Conservation (phyloP, 2,113 vertebrate genomes). For the Accipiter virgatus region DNA sequence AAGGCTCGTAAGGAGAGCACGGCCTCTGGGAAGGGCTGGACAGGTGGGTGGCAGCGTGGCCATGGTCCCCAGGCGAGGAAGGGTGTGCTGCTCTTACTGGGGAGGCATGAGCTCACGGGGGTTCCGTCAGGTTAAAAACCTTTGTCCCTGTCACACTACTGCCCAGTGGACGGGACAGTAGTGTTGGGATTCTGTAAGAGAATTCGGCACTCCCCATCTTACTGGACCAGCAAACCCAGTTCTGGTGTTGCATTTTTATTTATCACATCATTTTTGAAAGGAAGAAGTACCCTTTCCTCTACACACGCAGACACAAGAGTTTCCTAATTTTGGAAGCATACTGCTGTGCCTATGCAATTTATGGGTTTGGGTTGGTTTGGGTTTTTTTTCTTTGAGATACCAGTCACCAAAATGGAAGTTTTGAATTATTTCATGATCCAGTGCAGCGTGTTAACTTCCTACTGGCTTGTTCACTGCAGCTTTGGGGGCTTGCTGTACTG, state of each 20-base stretch:
- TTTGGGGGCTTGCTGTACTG: neutral
- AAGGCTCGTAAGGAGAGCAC: neutral
- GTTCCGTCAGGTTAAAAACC: neutral
- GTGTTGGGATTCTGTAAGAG: neutral
- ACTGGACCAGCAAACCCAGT: neutral
- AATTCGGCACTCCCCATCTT: neutral
- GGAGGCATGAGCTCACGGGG: accelerated
- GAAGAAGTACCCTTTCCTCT: neutral
- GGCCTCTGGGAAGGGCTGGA: accelerated
- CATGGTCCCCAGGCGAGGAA: accelerated
- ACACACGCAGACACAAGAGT: neutral
- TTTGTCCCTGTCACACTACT: accelerated
- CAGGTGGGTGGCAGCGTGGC: neutral
- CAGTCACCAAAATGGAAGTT: neutral
- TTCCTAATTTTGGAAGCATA: neutral
- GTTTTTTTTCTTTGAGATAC: neutral
- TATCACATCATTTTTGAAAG: neutral
- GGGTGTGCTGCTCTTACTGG: neutral
- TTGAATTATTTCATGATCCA: neutral
- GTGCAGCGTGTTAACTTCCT: neutral
- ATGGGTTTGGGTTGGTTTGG: neutral
- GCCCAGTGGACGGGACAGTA: accelerated
- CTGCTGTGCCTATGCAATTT: neutral
- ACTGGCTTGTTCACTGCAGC: neutral
- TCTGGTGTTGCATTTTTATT: neutral